Conservation (phyloP, 2,113 vertebrate species). For the Psittacus erithacus region DNA sequence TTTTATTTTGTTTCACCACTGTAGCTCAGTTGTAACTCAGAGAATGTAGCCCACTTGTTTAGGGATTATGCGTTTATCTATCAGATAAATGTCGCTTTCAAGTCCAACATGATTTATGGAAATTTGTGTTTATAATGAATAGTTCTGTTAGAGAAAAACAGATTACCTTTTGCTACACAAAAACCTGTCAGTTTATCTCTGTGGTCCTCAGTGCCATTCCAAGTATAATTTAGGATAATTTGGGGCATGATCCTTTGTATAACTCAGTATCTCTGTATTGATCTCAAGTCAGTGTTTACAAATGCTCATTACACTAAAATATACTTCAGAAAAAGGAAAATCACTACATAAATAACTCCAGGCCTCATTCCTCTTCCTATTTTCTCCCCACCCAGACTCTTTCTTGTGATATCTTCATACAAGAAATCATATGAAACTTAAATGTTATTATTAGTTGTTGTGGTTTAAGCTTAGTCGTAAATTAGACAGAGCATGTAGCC, state of each 20-base stretch:
- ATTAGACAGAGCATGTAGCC: no score
- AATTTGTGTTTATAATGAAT: background rate
- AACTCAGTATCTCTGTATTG: background rate
- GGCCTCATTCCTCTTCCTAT: background rate
- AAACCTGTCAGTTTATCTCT: background rate
- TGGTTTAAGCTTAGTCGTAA: no score
- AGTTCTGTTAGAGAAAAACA: background rate
- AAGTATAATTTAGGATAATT: background rate
- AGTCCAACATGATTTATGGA: background rate
- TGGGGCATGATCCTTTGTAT: background rate
- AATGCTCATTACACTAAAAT: background rate
- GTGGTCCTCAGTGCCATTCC: background rate
- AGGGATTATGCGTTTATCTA: background rate
- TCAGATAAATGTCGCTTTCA: background rate
- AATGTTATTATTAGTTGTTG: background rate
- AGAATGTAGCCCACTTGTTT: background rate
- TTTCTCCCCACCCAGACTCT: background rate
- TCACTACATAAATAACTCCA: conserved; percentile 3
- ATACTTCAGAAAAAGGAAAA: background rate
- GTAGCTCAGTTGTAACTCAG: background rate
- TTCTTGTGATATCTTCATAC: background rate
- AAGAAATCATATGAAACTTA: background rate
- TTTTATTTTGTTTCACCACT: background rate
- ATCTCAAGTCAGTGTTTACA: background rate
- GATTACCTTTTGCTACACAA: background rate